A percentile compares a stretch with the other conserved stretches of the same genome.
These are phyloP conservation scores for Lepus townsendii DNA, from an alignment of 2,797 vertebrate genomes.

Conservation along the genomic window DNA sequence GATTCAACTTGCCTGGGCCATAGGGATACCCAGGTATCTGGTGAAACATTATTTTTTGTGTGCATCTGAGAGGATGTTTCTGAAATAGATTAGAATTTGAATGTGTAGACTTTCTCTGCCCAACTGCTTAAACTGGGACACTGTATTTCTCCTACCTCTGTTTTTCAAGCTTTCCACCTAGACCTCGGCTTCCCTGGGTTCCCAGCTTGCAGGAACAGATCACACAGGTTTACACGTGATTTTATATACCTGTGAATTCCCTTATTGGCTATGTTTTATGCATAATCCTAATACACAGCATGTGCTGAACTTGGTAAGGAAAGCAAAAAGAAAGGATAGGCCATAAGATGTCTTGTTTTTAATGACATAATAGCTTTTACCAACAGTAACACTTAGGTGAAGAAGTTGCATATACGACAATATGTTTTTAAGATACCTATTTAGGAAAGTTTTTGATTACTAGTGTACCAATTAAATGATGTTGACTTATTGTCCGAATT, in stretches of 20 bases:
- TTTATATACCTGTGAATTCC: not conserved
- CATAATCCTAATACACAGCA: not conserved
- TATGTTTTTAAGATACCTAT: slow-evolving; percentile 10
- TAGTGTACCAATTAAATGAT: not conserved
- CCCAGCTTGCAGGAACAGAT: not conserved
- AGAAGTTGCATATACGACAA: not conserved
- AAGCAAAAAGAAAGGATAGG: not conserved
- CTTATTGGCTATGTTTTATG: not conserved
- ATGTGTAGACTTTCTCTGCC: not conserved
- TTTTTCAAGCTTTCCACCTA: not conserved
- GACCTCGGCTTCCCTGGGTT: not conserved
- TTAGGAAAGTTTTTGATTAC: not conserved
- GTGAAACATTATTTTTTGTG: not conserved
- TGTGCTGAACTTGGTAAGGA: not conserved
- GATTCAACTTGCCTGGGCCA: not conserved
- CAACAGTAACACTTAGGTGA: not conserved
- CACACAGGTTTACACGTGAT: not conserved
- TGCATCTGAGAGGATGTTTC: not conserved
- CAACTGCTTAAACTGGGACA: not conserved
- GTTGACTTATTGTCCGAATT: not conserved
- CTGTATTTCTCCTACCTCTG: not conserved
- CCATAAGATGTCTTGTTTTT: not conserved
- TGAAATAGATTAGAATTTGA: not conserved
- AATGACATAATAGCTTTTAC: not conserved
- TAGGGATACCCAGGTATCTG: not conserved